These are phyloP conservation scores for Eucera pruinosa DNA, from an alignment of 2,888 invertebrate species.

Conservation along the genomic window DNA sequence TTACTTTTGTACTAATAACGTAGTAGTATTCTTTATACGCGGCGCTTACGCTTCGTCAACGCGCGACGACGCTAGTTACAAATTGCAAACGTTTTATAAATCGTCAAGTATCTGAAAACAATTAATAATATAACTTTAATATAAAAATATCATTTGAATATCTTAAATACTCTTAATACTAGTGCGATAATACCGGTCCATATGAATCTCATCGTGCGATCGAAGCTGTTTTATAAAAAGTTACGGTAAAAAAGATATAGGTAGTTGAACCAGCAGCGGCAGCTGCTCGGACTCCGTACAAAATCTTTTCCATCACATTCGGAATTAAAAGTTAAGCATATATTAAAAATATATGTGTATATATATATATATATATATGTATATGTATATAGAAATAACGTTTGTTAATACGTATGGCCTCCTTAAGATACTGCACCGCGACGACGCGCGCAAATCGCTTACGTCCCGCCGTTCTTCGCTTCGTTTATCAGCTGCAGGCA, in stretches of 20 bases:
- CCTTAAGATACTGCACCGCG: conserved; percentile 9
- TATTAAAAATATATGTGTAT: conserved; percentile 59
- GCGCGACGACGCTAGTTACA: neutral
- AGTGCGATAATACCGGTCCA: conserved; percentile 33
- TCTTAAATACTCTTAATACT: conserved; percentile 30
- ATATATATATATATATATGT: conserved; percentile 52
- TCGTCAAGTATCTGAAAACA: conserved; percentile 23
- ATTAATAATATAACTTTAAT: conserved; percentile 17
- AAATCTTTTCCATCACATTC: conserved; percentile 25
- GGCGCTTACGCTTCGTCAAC: neutral
- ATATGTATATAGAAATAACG: conserved; percentile 27
- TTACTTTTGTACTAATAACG: conserved; percentile 35
- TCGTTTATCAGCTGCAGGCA: conserved; percentile 76
- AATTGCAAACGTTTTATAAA: conserved; percentile 38
- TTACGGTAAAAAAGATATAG: conserved; percentile 36
- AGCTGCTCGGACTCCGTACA: conserved; percentile 18
- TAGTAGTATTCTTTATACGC: neutral
- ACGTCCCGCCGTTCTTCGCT: conserved; percentile 54
- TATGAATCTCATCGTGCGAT: conserved; percentile 38
- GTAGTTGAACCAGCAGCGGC: conserved; percentile 31
- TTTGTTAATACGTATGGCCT: conserved; percentile 45
- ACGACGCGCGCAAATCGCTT: conserved; percentile 1
- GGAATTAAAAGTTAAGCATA: conserved; percentile 48
- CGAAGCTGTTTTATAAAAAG: conserved; percentile 19
- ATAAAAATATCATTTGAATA: conserved; percentile 43